These are phyloP conservation scores for Eupeodes latifasciatus DNA, from an alignment of 2,888 invertebrate species.

Conservation along the genomic window DNA sequence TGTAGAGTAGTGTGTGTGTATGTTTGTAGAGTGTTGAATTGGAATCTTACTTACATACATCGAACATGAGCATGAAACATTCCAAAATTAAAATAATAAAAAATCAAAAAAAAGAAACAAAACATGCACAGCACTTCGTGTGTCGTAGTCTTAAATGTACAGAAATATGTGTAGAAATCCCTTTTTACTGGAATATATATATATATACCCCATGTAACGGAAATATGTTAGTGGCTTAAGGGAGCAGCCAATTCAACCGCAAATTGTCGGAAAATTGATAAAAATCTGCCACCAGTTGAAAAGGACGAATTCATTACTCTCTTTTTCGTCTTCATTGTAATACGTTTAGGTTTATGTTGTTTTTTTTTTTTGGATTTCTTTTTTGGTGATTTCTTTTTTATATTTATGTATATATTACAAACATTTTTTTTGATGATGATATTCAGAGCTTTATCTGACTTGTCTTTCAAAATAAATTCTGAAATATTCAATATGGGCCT, in stretches of 20 bases:
- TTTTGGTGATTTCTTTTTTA: not conserved
- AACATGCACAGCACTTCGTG: slow-evolving; percentile 33
- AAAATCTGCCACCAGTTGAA: slow-evolving; percentile 76
- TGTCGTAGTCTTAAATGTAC: not conserved
- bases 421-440: too few relatives aligned
- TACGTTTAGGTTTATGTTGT: not conserved
- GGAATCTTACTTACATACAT: slow-evolving; percentile 51
- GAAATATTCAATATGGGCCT: too few relatives aligned
- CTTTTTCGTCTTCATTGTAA: slow-evolving; percentile 11
- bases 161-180: slow-evolving; percentile 35
- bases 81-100: slow-evolving; percentile 44
- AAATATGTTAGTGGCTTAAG: slow-evolving; percentile 76
- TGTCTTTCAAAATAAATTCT: too few relatives aligned
- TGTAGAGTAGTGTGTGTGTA: not conserved
- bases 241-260: slow-evolving; percentile 75
- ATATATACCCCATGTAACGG: slow-evolving; percentile 60
- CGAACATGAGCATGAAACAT: slow-evolving; percentile 58
- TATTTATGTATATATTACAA: not conserved
- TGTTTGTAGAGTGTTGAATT: slow-evolving; percentile 31
- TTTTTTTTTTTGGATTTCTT: not conserved
- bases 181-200: slow-evolving; percentile 48
- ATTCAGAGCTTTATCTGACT: too few relatives aligned
- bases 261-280: slow-evolving; percentile 76
- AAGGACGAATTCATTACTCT: slow-evolving; percentile 68
- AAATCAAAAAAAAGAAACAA: slow-evolving; percentile 2